These are phyloP conservation scores for Cyrtonyx montezumae DNA, from an alignment of 2,113 vertebrate species.

Conservation along the genomic window DNA sequence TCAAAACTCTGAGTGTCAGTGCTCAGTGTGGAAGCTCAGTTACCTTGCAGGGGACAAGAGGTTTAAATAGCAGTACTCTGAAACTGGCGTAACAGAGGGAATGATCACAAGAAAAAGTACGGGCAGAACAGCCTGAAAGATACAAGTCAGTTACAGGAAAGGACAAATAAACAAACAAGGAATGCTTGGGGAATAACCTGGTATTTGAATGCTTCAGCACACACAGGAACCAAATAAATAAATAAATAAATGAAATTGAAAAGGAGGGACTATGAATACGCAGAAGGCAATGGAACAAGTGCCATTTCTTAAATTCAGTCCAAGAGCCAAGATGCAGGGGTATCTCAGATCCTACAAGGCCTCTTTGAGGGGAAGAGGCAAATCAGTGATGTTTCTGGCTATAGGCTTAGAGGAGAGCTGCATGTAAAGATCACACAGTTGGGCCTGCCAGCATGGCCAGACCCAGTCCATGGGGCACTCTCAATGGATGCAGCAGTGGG, in stretches of 20 bases:
- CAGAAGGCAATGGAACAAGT: background rate
- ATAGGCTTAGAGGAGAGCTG: background rate
- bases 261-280: background rate
- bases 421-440: accelerated
- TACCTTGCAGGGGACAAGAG: constrained; percentile 60
- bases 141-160: background rate
- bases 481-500: background rate
- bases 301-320: background rate
- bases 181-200: background rate
- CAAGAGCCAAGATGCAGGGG: background rate
- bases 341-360: background rate
- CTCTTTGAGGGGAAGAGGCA: background rate
- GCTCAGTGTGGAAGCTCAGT: constrained; percentile 68
- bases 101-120: background rate
- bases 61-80: background rate
- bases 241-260: accelerated
- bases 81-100: background rate
- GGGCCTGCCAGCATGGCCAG: background rate
- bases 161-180: constrained; percentile 5
- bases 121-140: constrained; percentile 22
- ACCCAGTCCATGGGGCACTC: accelerated
- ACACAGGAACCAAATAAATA: background rate
- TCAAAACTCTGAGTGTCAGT: constrained; percentile 75
- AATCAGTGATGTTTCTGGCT: background rate
- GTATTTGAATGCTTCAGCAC: background rate